These are phyloP conservation scores for Cistogaster globosa DNA, from an alignment of 2,888 invertebrate genomes.

Conservation along the genomic window DNA sequence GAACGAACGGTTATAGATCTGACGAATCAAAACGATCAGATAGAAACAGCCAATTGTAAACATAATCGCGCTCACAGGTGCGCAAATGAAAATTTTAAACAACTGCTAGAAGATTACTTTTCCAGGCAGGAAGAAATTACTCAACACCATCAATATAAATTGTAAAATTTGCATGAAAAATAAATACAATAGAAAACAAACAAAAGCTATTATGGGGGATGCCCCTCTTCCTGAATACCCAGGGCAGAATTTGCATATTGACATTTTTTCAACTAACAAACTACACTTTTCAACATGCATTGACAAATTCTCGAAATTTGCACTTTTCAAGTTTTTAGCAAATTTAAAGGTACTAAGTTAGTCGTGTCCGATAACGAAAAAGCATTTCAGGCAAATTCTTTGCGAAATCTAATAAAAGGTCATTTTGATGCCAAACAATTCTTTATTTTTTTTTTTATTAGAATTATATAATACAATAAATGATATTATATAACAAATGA, in stretches of 20 bases:
- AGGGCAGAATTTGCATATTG: constrained; percentile 13
- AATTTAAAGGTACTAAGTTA: background rate
- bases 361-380: constrained; percentile 56
- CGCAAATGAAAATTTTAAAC: constrained; percentile 30
- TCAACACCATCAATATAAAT: constrained; percentile 17
- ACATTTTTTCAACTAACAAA: constrained; percentile 44
- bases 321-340: background rate
- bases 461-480: too few species aligned
- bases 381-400: constrained; percentile 36
- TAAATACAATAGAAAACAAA: background rate
- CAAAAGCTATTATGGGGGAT: background rate
- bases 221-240: constrained; percentile 37
- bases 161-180: constrained; percentile 44
- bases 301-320: constrained; percentile 38
- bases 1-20: constrained; percentile 40
- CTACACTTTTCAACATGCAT: constrained; percentile 25
- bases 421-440: constrained; percentile 35
- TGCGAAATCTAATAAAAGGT: background rate
- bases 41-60: background rate
- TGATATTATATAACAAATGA: too few species aligned
- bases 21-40: constrained; percentile 41
- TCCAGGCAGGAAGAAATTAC: constrained; percentile 37
- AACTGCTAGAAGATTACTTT: constrained; percentile 37
- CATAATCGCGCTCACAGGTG: constrained; percentile 26
- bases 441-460: too few species aligned